Conservation (phyloP, 2,113 vertebrate species). For the Chaetodon auriga region DNA sequence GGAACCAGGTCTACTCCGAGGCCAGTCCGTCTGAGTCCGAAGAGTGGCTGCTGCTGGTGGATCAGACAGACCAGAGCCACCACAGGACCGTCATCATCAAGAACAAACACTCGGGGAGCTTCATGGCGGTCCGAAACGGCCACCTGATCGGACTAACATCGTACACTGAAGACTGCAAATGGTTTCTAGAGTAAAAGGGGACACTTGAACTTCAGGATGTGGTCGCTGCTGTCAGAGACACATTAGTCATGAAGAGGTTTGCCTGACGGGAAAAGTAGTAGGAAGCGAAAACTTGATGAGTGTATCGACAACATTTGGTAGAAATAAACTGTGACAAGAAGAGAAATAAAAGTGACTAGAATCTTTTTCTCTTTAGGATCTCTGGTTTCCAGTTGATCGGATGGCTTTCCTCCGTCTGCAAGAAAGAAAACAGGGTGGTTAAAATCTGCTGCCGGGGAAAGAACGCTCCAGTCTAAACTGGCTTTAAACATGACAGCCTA, state of each 20-base stretch:
- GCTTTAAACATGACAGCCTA: background rate
- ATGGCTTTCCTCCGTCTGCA: conserved; percentile 96
- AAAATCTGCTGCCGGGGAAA: background rate
- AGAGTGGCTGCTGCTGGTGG: conserved; percentile 70
- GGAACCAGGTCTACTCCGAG: conserved; percentile 41
- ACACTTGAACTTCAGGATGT: background rate
- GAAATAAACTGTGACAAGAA: conserved; percentile 24
- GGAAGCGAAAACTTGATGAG: background rate
- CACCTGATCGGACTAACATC: conserved; percentile 39
- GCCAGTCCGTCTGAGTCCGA: conserved; percentile 34
- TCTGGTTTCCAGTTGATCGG: conserved; percentile 99
- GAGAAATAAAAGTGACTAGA: conserved; percentile 79
- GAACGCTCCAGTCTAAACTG: rapidly evolving
- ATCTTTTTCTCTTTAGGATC: conserved; percentile 98
- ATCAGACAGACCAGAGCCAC: conserved; percentile 56
- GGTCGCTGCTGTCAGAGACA: background rate
- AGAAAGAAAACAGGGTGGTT: conserved; percentile 43
- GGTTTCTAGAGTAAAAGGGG: conserved; percentile 57
- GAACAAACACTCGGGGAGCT: conserved; percentile 57
- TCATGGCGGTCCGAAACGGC: conserved; percentile 58
- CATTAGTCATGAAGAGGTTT: background rate
- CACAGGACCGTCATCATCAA: conserved; percentile 63
- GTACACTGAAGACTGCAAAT: conserved; percentile 67
- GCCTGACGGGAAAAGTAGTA: background rate
- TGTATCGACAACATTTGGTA: conserved; percentile 30